These are phyloP conservation scores for Equus przewalskii DNA, from an alignment of 2,113 vertebrate genomes.

Conservation along the genomic window DNA sequence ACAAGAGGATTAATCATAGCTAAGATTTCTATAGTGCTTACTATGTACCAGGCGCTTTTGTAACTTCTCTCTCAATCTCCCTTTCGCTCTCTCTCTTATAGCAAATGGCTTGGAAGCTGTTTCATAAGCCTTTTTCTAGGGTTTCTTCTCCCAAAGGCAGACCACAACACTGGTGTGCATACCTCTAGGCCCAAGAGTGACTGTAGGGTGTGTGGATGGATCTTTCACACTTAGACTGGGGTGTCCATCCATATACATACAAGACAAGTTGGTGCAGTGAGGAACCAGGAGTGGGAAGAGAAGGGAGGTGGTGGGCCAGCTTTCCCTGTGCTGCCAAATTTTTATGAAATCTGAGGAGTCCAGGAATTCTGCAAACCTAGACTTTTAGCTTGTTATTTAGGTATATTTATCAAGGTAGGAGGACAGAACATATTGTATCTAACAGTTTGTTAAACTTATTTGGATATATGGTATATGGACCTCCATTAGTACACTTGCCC, in stretches of 20 bases:
- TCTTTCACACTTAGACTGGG: neutral
- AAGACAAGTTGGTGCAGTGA: neutral
- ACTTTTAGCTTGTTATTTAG: neutral
- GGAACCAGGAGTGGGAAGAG: neutral
- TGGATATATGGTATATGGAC: neutral
- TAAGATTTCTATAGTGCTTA: conserved; percentile 55
- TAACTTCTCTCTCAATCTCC: neutral
- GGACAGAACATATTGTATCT: conserved; percentile 13
- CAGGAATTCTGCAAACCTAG: neutral
- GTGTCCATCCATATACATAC: neutral
- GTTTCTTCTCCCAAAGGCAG: conserved; percentile 5
- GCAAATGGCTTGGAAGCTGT: neutral
- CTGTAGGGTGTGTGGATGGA: neutral
- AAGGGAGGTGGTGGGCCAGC: neutral
- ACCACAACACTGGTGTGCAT: neutral
- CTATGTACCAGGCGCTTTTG: neutral
- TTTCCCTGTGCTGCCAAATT: neutral
- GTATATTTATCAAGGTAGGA: conserved; percentile 14
- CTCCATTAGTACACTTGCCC: neutral
- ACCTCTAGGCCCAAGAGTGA: neutral
- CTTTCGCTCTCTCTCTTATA: neutral
- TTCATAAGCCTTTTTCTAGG: conserved; percentile 7
- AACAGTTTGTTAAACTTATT: conserved; percentile 5
- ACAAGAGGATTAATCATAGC: conserved; percentile 33
- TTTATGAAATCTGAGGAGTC: conserved; percentile 23